These are phyloP conservation scores for Chironomus striatipennis DNA, from an alignment of 1,140 invertebrate species.

Conservation along the genomic window DNA sequence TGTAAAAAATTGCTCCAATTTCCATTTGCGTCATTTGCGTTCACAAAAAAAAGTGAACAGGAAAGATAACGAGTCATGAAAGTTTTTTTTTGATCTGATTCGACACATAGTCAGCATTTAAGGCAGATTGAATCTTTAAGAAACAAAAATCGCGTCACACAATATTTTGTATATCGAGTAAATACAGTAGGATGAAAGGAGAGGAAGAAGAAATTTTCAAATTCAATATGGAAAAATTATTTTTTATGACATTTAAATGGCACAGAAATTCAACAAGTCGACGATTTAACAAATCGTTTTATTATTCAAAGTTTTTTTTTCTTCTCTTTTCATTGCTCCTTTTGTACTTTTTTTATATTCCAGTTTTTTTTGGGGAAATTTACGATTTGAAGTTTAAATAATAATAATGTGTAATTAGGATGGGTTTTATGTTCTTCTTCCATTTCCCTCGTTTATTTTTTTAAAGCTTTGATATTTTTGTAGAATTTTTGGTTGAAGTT, in stretches of 20 bases:
- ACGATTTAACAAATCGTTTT: constrained; percentile 17
- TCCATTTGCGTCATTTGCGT: constrained; percentile 6
- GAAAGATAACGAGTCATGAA: background rate
- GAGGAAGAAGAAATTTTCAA: too few species aligned
- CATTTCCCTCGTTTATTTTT: too few species aligned
- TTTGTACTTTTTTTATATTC: too few species aligned
- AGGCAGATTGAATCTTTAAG: too few species aligned
- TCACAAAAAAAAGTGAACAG: background rate
- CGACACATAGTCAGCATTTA: background rate
- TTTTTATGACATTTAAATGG: constrained; percentile 4
- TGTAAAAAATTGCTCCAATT: background rate
- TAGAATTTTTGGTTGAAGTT: too few species aligned
- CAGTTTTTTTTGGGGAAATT: background rate
- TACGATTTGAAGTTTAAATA: background rate
- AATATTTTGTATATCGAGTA: background rate
- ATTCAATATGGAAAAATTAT: constrained; percentile 4
- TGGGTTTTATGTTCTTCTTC: background rate
- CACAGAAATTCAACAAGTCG: constrained; percentile 19
- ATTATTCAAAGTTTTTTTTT: constrained; percentile 16
- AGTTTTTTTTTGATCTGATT: background rate
- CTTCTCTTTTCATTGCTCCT: background rate
- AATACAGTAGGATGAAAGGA: background rate
- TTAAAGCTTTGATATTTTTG: too few species aligned
- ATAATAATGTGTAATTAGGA: background rate
- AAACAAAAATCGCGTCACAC: background rate